phyloP scores from a whole-genome alignment of 2,888 invertebrate species.

The Platynereis dumerilii region DNA sequence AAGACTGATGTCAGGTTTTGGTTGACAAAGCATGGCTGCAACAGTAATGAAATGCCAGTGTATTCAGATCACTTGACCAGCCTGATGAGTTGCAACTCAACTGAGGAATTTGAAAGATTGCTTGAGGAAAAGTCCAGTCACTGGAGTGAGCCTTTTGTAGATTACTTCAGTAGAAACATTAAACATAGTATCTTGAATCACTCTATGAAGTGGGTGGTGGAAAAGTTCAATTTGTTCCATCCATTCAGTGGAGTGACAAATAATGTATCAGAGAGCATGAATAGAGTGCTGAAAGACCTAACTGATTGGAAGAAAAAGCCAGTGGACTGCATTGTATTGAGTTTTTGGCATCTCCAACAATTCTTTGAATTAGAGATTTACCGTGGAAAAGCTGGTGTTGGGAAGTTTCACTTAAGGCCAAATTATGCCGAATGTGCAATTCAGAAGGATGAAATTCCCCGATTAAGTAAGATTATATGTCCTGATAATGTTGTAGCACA shows the following conservation, averaged over 20 bases:
- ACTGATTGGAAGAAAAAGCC: conserved; percentile 7
- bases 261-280: conserved; percentile 1
- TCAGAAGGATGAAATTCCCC: neutral
- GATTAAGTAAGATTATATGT: neutral
- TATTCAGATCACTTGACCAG: too few species aligned
- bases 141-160: conserved; percentile 7
- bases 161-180: neutral
- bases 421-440: neutral
- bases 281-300: neutral
- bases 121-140: neutral
- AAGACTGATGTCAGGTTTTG: neutral
- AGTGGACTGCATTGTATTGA: conserved; percentile 1
- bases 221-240: neutral
- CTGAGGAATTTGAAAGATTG: neutral
- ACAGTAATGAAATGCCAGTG: neutral
- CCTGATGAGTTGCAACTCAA: neutral
- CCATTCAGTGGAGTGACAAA: conserved; percentile 6
- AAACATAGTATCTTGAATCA: neutral
- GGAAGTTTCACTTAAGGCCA: neutral
- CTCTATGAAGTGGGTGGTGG: neutral
- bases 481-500: too few species aligned
- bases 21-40: neutral
- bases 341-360: conserved; percentile 5
- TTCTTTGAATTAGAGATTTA: neutral
- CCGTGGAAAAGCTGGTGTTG: neutral